Conservation (phyloP, 2,113 vertebrate species). For the Willisornis vidua region DNA sequence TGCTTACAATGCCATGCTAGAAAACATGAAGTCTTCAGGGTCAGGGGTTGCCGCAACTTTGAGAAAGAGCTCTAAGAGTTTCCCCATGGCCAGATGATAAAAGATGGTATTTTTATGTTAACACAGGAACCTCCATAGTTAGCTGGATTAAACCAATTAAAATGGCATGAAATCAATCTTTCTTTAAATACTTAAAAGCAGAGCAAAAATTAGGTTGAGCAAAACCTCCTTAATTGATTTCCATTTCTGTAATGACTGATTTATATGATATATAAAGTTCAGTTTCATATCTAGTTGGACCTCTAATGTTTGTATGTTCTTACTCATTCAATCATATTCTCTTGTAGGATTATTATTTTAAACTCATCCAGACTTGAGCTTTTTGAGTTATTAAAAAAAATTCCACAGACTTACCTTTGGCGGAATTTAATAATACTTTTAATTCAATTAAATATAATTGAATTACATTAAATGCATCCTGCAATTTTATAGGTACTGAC, state of each 20-base stretch:
- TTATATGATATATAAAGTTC: slow-evolving; percentile 57
- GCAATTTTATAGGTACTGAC: slow-evolving; percentile 62
- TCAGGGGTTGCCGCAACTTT: not conserved
- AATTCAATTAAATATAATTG: slow-evolving; percentile 70
- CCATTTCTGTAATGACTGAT: slow-evolving; percentile 66
- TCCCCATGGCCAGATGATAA: not conserved
- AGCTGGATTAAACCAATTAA: slow-evolving; percentile 57
- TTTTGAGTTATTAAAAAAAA: slow-evolving; percentile 72
- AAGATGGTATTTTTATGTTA: slow-evolving; percentile 14
- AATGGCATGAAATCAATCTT: slow-evolving; percentile 60
- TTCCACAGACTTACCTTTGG: slow-evolving; percentile 57
- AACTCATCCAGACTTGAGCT: slow-evolving; percentile 72
- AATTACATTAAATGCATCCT: slow-evolving; percentile 65
- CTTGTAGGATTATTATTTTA: slow-evolving; percentile 69
- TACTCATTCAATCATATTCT: slow-evolving; percentile 67
- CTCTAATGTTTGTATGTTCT: slow-evolving; percentile 49
- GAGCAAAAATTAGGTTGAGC: slow-evolving; percentile 55
- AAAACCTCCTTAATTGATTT: slow-evolving; percentile 45
- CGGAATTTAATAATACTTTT: slow-evolving; percentile 67
- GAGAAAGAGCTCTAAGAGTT: not conserved
- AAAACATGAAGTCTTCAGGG: not conserved
- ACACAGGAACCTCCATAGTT: slow-evolving; percentile 30
- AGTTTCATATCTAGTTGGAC: slow-evolving; percentile 36
- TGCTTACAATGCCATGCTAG: not conserved
- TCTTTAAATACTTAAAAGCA: slow-evolving; percentile 67